A percentile compares a stretch with the other conserved stretches of the same genome.
Evolutionary conservation across 2,113 vertebrate species (phyloP).

Genomic region (Noturus placidus): DNA sequence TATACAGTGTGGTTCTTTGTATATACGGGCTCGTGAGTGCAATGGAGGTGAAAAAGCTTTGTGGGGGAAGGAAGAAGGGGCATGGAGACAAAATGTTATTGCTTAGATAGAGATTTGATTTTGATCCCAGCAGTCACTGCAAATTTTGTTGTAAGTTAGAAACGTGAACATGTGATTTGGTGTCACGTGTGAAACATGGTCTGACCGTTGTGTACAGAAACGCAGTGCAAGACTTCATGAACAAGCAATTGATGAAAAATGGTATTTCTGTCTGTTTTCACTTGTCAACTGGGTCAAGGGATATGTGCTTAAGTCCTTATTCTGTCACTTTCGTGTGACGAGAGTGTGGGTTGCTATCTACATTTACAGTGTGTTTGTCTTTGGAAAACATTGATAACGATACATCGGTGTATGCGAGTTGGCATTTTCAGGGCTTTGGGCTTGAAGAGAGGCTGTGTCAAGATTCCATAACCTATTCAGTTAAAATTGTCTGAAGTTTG

Average conservation of each 20-base stretch:
- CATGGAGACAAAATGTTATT: background rate
- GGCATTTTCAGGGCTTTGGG: background rate
- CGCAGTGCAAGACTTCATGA: background rate
- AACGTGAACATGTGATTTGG: background rate
- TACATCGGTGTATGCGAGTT: background rate
- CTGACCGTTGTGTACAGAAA: background rate
- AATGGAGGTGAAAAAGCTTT: background rate
- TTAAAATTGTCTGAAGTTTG: background rate
- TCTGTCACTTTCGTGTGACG: background rate
- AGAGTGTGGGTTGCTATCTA: background rate
- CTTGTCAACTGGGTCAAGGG: background rate
- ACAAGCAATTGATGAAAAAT: background rate
- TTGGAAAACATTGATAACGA: background rate
- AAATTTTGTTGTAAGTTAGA: background rate
- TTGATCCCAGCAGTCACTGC: background rate
- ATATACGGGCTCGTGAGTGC: background rate
- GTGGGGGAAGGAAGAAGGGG: too few relatives aligned
- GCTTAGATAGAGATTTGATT: constrained; percentile 1
- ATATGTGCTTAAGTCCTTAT: background rate
- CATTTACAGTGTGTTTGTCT: background rate
- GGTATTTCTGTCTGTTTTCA: background rate
- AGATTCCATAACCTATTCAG: constrained; percentile 1
- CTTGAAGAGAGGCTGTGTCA: background rate
- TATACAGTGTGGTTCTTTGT: background rate
- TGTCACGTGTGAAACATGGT: background rate